phyloP scores from a whole-genome alignment of 2,888 invertebrate genomes.

The Drosophila nigritarsus region DNA sequence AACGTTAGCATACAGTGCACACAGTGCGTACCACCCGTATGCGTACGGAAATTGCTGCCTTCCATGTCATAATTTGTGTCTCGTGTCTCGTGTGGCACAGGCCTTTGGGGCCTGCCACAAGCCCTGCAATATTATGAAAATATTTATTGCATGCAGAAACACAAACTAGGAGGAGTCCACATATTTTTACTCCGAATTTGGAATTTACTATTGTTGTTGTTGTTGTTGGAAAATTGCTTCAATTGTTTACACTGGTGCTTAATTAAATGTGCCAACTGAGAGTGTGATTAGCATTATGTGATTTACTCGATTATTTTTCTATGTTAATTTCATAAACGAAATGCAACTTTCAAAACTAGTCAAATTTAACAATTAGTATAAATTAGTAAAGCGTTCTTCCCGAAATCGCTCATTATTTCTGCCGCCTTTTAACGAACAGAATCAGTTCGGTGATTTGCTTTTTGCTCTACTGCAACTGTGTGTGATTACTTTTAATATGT shows the following conservation, averaged over 20 bases:
- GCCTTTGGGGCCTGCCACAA: constrained; percentile 23
- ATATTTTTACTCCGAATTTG: constrained; percentile 10
- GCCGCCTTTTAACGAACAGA: constrained; percentile 26
- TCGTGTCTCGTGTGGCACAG: constrained; percentile 23
- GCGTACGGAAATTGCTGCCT: constrained; percentile 29
- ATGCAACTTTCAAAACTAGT: constrained; percentile 22
- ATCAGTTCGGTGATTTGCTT: constrained; percentile 15
- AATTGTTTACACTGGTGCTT: constrained; percentile 68
- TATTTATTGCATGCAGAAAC: constrained; percentile 66
- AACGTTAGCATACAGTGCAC: constrained; percentile 29
- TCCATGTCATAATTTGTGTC: constrained; percentile 59
- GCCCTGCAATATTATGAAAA: constrained; percentile 62
- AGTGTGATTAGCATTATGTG: constrained; percentile 43
- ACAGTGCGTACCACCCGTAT: constrained; percentile 32
- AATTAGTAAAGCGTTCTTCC: constrained; percentile 9
- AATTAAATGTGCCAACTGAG: constrained; percentile 67
- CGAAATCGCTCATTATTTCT: constrained; percentile 4
- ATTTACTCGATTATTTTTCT: constrained; percentile 18
- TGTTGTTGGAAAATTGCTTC: constrained; percentile 56
- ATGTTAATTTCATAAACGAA: constrained; percentile 9
- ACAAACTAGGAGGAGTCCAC: constrained; percentile 23
- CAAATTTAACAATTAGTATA: constrained; percentile 27
- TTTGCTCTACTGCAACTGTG: constrained; percentile 13
- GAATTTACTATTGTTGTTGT: constrained; percentile 20
- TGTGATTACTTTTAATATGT: constrained; percentile 37